Base-by-base conservation (phyloP, 2,797 vertebrate species). In the Eutrigla gurnardus region DNA sequence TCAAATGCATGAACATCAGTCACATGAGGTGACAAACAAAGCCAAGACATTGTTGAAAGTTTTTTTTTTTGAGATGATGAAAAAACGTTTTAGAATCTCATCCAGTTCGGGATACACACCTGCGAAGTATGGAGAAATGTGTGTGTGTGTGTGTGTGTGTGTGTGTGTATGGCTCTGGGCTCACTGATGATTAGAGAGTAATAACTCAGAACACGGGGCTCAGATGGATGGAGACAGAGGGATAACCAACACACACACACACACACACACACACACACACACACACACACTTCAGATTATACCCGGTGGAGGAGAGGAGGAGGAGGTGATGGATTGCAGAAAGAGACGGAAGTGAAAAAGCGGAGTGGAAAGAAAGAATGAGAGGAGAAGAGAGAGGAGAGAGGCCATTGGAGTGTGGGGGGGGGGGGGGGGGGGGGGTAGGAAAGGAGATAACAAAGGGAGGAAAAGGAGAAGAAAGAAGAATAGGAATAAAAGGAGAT, bases 131-230 rank as follows among this genome's bases (percentile, higher is more conserved):
- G 54, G 46, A 69, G 52, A 66, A 42, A 49, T 2, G 39, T 60
- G 53, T n/a, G 35, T 37, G n/a, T n/a, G 25, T 49, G 50, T 15
- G 25, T 46, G 39, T 17, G 40, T 43, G 49, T 17, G 33, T 55
- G 37, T 64, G 60, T 18, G 45, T 35, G 8, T 47, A 33, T 40
- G 49, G 76, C 71, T 75, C 60, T 55, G 36, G 65, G 73, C 62
- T 87, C 83, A 80, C 50, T 46, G 71, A 64, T 80, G 82, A 86
- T 86, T 82, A 86, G 55, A 84, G 75, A 77, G 73, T n/a, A 88
- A 89, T 91, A 86, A 84, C 85, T 89, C 86, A 82, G 69, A 81
- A 74, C 55, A 63, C 18, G 35, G 59, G 58, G 55, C 64, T 69
- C 57, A 75, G 70, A 85, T 60, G 65, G 77, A 76, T 47, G 40